Conservation (phyloP, 2,797 vertebrate species). For the Lutjanus argentimaculatus region DNA sequence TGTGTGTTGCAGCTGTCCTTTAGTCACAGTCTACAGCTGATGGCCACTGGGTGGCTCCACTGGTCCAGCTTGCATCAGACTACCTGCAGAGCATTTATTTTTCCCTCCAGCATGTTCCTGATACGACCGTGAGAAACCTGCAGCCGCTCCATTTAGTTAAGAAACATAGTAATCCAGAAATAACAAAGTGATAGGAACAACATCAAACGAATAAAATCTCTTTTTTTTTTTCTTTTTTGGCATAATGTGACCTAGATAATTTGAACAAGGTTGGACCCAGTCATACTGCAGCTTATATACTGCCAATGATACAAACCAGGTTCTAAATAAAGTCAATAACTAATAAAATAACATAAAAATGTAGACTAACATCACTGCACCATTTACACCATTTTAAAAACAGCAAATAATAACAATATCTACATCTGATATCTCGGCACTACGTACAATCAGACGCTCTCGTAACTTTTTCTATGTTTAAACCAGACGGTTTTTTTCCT, state of each 20-base stretch:
- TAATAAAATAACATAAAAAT: background rate
- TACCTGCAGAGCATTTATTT: constrained; percentile 8
- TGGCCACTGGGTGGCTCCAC: constrained; percentile 51
- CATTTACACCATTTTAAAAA: background rate
- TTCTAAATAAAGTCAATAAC: background rate
- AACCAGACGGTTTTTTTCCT: background rate
- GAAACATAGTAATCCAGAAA: constrained; percentile 1
- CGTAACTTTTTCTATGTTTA: background rate
- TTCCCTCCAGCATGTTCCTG: constrained; percentile 22
- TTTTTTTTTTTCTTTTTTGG: background rate
- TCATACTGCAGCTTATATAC: background rate
- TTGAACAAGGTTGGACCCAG: background rate
- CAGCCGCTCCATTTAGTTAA: constrained; percentile 15
- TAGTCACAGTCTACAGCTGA: background rate
- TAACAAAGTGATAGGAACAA: background rate
- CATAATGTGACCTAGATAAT: background rate
- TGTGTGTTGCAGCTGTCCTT: constrained; percentile 5
- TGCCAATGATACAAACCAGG: background rate
- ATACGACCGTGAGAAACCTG: constrained; percentile 24
- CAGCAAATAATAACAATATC: background rate
- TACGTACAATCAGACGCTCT: background rate
- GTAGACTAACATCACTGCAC: background rate
- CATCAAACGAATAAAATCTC: background rate
- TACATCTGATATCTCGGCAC: background rate
- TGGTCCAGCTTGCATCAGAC: background rate